Conservation (phyloP, 2,888 invertebrate species). For the Troglohyphantes excavatus region DNA sequence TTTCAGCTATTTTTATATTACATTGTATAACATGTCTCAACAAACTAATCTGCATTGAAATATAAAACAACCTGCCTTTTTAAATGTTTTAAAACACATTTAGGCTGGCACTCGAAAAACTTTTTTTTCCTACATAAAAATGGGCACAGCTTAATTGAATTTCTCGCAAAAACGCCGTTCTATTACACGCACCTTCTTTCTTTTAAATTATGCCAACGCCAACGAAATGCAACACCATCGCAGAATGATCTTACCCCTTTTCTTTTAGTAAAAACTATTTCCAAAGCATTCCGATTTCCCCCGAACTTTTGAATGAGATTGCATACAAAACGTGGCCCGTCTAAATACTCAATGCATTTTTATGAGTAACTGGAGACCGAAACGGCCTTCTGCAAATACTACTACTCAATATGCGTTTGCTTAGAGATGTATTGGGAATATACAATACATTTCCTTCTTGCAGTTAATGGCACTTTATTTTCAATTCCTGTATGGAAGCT, state of each 20-base stretch:
- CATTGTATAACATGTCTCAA: no score
- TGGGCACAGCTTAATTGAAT: conserved; percentile 23
- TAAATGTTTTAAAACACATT: background rate
- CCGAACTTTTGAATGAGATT: conserved; percentile 36
- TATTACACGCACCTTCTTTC: background rate
- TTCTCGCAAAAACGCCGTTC: conserved; percentile 36
- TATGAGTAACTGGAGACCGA: conserved; percentile 25
- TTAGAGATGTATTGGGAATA: conserved; percentile 8
- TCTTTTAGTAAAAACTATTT: background rate
- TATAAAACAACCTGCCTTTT: no score
- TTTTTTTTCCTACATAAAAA: conserved; percentile 3
- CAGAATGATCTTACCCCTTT: conserved; percentile 1
- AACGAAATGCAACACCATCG: conserved; percentile 2
- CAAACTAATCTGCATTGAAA: background rate
- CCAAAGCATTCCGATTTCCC: conserved; percentile 24
- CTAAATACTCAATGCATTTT: conserved; percentile 47
- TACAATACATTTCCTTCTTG: conserved; percentile 22
- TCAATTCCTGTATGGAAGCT: conserved; percentile 20
- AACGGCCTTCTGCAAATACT: conserved; percentile 13
- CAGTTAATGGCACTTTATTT: conserved; percentile 47
- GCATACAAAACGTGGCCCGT: background rate
- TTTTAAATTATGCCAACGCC: conserved; percentile 40
- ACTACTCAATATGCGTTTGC: background rate
- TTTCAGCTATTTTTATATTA: no score
- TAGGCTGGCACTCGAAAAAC: no score